Base-by-base conservation (phyloP, 2,888 invertebrate species). In the Timema cristinae region DNA sequence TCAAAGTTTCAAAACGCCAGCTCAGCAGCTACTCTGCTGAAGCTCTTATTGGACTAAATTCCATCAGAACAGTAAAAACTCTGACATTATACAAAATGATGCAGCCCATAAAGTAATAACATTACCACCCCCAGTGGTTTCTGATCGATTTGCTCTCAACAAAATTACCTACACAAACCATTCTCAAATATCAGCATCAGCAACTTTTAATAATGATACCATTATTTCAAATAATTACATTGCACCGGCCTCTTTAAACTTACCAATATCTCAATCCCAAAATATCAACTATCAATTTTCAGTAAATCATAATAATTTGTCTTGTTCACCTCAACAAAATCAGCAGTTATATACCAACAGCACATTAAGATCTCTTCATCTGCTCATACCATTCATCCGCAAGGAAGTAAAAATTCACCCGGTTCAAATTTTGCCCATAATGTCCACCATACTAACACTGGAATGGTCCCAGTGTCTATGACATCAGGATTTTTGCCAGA, bases 1-100 rank as follows among this genome's bases (percentile, higher is more conserved):
- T 9, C 11, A 70, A n/a, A 50, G 56, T 16, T 74, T 66, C 68
- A 73, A 73, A 66, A 69, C 73, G 10, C 73, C 73, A 47, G 73
- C 71, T 50, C n/a, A 83, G 82, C 69, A 83, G 81, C 73, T 83
- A 83, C 68, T 83, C 83, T 0, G 83, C 83, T 0, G 83, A 83
- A 69, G 81, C 83, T 7, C 71, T 83, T 16, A 83, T 83, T 63
- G 79, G 82, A 0, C 80, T 73, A n/a, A 76, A 76, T 49, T 50
- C 15, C 54, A 59, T 10, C 7, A 56, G 4, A 54, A 61, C 11
- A 63, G 50, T 61, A 67, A 67, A 32, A 32, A 32, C 32, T 32
- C 32, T 47, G 49, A 11, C 9, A 56, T 15, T n/a, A 54, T 50
- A 10, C 8, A 69, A 9, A 50, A 50, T n/a, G 11, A n/a, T 32